These are phyloP conservation scores for Pandemis cinnamomeana DNA, from an alignment of 2,888 invertebrate genomes.

Conservation along the genomic window DNA sequence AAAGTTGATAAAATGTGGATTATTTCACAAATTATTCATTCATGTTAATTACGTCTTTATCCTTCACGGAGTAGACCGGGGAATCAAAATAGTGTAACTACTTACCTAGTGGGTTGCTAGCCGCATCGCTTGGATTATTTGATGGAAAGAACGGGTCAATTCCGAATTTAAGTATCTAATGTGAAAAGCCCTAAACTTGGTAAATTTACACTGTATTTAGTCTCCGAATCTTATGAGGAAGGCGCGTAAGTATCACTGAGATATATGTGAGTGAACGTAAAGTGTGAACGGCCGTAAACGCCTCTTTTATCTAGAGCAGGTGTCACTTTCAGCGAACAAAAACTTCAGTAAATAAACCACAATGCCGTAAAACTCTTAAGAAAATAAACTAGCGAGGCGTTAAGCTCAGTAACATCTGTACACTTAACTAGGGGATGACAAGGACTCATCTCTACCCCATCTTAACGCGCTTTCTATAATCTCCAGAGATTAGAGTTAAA, in stretches of 20 bases:
- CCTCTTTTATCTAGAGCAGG: slow-evolving; percentile 71
- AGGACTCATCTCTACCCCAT: slow-evolving; percentile 53
- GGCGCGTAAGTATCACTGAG: neutral
- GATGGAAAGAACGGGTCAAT: too few relatives aligned
- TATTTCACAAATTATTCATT: too few relatives aligned
- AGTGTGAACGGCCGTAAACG: slow-evolving; percentile 20
- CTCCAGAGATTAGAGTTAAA: slow-evolving; percentile 37
- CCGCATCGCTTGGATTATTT: too few relatives aligned
- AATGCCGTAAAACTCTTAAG: slow-evolving; percentile 76
- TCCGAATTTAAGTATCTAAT: too few relatives aligned
- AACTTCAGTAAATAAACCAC: slow-evolving; percentile 73
- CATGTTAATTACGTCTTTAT: too few relatives aligned
- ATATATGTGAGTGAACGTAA: neutral
- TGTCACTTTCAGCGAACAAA: slow-evolving; percentile 70
- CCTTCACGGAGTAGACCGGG: too few relatives aligned
- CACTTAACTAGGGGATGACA: slow-evolving; percentile 62
- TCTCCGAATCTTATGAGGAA: neutral
- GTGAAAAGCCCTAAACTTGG: too few relatives aligned
- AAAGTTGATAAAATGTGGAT: too few relatives aligned
- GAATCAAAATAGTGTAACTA: too few relatives aligned
- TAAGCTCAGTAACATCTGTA: slow-evolving; percentile 77
- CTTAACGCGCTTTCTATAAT: slow-evolving; percentile 47
- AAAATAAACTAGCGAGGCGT: slow-evolving; percentile 77
- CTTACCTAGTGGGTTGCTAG: too few relatives aligned
- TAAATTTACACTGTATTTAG: too few relatives aligned